Conservation (phyloP, 2,113 vertebrate genomes). For the Mystacornis crossleyi region DNA sequence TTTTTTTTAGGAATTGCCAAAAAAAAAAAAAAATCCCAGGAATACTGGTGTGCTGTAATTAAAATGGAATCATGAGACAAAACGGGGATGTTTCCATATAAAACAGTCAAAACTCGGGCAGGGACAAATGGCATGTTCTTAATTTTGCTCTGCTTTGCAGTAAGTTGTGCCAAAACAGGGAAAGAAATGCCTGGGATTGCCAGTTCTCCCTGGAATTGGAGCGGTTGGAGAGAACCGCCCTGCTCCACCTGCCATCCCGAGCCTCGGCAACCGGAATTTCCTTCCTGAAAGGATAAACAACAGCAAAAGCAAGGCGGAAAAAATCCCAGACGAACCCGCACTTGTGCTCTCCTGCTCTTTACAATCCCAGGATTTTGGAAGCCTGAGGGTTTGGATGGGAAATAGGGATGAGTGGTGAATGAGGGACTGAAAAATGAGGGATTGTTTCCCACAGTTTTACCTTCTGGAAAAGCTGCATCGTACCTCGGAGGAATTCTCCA, state of each 20-base stretch:
- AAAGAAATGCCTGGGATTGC: background rate
- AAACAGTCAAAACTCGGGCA: background rate
- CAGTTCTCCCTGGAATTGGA: background rate
- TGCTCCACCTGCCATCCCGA: background rate
- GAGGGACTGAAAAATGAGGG: background rate
- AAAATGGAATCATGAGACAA: background rate
- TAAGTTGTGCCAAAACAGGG: background rate
- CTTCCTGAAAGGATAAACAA: background rate
- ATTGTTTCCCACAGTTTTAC: background rate
- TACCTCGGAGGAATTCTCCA: accelerated
- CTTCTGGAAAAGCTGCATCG: background rate
- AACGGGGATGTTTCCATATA: background rate
- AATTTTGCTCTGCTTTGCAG: background rate
- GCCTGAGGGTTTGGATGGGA: background rate
- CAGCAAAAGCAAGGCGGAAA: background rate
- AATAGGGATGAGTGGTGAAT: accelerated
- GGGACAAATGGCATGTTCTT: background rate
- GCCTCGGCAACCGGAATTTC: background rate
- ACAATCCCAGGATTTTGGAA: background rate
- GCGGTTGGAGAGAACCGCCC: accelerated
- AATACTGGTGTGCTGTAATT: background rate
- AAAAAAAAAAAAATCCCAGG: background rate
- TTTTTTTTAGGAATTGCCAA: background rate
- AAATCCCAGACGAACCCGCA: accelerated
- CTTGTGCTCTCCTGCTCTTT: background rate